Conservation (phyloP, 2,113 vertebrate species). For the Zosterops pallidus region DNA sequence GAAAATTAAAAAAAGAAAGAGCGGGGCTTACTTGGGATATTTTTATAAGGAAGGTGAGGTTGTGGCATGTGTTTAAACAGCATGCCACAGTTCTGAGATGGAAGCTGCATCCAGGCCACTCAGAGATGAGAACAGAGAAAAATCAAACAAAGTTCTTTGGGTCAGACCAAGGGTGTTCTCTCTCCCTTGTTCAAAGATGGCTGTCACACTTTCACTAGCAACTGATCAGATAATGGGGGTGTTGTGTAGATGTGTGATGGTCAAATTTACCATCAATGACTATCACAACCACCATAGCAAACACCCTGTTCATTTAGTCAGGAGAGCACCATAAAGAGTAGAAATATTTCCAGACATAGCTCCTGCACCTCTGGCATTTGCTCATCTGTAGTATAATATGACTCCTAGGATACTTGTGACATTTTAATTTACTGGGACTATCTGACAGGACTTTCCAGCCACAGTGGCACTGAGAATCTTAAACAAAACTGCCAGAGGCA, state of each 20-base stretch:
- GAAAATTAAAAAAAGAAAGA: neutral
- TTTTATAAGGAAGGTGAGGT: neutral
- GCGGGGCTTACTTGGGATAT: neutral
- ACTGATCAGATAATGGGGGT: neutral
- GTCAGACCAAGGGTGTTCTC: neutral
- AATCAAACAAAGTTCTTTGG: neutral
- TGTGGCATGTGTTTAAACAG: neutral
- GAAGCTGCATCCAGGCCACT: neutral
- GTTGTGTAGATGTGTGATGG: neutral
- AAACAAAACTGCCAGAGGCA: neutral
- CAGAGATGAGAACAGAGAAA: neutral
- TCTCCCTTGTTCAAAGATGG: neutral
- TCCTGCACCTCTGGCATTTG: neutral
- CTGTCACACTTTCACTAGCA: rapidly evolving
- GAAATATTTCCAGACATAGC: neutral
- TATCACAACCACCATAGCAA: neutral
- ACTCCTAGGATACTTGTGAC: neutral
- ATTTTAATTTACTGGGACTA: neutral
- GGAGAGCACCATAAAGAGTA: neutral
- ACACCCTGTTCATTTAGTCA: neutral
- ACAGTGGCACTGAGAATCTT: neutral
- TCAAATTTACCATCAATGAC: neutral
- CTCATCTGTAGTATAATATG: neutral
- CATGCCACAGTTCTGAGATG: neutral
- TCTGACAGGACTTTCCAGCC: neutral